These are phyloP conservation scores for Hyles vespertilio DNA, from an alignment of 1,140 invertebrate genomes.

Conservation along the genomic window DNA sequence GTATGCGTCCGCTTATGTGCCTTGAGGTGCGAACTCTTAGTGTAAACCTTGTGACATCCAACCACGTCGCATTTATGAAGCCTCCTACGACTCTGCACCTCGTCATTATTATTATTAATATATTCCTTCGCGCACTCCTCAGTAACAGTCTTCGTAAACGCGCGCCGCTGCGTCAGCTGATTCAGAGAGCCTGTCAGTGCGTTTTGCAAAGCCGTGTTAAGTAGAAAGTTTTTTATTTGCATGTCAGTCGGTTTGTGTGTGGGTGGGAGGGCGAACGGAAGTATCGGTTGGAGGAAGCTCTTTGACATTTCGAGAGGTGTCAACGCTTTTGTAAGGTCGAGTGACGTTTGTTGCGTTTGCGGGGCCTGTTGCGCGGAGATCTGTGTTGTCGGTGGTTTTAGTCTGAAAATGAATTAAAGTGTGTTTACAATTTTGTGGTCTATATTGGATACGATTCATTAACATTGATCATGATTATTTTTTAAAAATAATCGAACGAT, in stretches of 20 bases:
- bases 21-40: conserved; percentile 98
- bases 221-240: conserved; percentile 51
- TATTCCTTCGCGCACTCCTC: conserved; percentile 12
- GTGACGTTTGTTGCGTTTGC: conserved; percentile 11
- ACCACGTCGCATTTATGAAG: conserved; percentile 96
- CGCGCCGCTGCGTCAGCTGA: conserved; percentile 18
- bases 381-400: conserved; percentile 28
- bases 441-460: no score
- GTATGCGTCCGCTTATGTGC: conserved; percentile 98
- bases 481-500: no score
- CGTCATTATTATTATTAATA: conserved; percentile 25
- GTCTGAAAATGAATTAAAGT: conserved; percentile 29
- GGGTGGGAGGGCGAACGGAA: conserved; percentile 32
- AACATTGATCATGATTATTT: no score
- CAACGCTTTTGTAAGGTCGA: conserved; percentile 25
- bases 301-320: conserved; percentile 14
- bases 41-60: conserved; percentile 98
- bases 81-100: conserved; percentile 32
- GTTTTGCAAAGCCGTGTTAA: conserved; percentile 56
- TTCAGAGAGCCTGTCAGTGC: conserved; percentile 41
- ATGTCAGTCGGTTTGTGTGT: conserved; percentile 29
- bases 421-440: no score
- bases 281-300: conserved; percentile 27
- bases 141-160: conserved; percentile 2
- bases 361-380: conserved; percentile 14